phyloP scores from a whole-genome alignment of 2,888 invertebrate species.

The Tetragonisca angustula region DNA sequence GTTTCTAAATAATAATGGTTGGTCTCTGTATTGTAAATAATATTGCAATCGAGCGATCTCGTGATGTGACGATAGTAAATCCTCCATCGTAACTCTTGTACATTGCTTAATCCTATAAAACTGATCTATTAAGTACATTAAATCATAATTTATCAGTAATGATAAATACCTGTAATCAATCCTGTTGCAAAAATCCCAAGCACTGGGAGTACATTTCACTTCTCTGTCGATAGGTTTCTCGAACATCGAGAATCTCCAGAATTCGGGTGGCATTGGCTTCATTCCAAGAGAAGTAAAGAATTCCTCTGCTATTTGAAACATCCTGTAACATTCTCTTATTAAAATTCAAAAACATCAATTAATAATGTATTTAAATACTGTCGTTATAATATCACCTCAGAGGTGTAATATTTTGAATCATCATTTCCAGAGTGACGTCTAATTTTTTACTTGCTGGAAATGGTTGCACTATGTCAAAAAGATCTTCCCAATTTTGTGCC shows the following conservation, averaged over 20 bases:
- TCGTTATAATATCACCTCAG: conserved; percentile 85
- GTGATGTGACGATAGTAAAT: conserved; percentile 91
- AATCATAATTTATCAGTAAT: background rate
- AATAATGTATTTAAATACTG: background rate
- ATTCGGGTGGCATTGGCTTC: conserved; percentile 92
- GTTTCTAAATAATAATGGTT: conserved; percentile 90
- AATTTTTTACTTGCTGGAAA: conserved; percentile 89
- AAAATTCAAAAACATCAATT: background rate
- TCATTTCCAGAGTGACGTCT: conserved; percentile 92
- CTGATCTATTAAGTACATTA: background rate
- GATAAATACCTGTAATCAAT: conserved; percentile 90
- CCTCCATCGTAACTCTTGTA: conserved; percentile 91
- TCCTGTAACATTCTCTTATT: conserved; percentile 84
- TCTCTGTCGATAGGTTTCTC: conserved; percentile 90
- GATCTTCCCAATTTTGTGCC: conserved; percentile 93
- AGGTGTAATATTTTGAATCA: conserved; percentile 90
- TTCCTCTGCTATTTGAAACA: conserved; percentile 93
- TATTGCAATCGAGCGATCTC: conserved; percentile 94
- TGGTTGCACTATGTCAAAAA: conserved; percentile 90
- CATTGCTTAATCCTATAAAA: conserved; percentile 91
- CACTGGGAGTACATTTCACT: conserved; percentile 90
- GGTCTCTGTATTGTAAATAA: conserved; percentile 91
- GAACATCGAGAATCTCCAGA: conserved; percentile 93
- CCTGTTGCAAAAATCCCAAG: conserved; percentile 94
- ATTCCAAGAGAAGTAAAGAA: conserved; percentile 93